Base-by-base conservation (phyloP, 1,140 invertebrate genomes). In the Lasioglossum albipes region DNA sequence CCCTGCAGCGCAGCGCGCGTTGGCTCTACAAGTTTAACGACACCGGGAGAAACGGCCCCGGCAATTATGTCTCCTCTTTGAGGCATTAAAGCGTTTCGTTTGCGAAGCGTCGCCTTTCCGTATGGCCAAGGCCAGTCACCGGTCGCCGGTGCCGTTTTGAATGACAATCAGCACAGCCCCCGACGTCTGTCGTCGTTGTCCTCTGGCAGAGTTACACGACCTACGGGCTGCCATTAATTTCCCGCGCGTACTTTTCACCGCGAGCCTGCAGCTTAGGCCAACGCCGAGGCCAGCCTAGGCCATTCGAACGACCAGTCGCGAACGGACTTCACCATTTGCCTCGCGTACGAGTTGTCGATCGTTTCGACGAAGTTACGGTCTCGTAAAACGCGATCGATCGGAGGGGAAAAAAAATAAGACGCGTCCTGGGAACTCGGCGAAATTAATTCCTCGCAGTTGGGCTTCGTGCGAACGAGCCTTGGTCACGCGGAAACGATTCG, bases 21-120 rank as follows among this genome's bases (percentile, higher is more conserved):
- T 27, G 62, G 66, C 79, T 84, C 72, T 66, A 85, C 80, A 75
- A 86, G 84, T 86, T 86, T 86, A 86, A 86, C 69, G 84, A 86
- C 84, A 86, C 84, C 62, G 36, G 31, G 64, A 66, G 79, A 71
- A 73, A 36, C 61, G 84, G 82, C 42, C 62, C 72, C 59, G 80
- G 69, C 84, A 86, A 85, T 86, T 86, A 86, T 80, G 76, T 86
- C 76, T 80, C 73, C 69, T 70, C 64, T 73, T 66, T 52, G 71
- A 86, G 64, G 54, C 75, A 69, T 85, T 79, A 70, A 79, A 83
- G 61, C 75, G 79, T 78, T 85, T 82, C 79, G 75, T 82, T 54
- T 76, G 42, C 84, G 75, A n/a, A 75, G 75, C 79, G 66, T 82
- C 67, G 84, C 68, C 83, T 86, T 85, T 85, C 83, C 79, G 71